Evolutionary conservation across 1,140 invertebrate species (phyloP), one percentile per base, ranked within the genome.

Genomic region (Euwallacea fornicatus): DNA sequence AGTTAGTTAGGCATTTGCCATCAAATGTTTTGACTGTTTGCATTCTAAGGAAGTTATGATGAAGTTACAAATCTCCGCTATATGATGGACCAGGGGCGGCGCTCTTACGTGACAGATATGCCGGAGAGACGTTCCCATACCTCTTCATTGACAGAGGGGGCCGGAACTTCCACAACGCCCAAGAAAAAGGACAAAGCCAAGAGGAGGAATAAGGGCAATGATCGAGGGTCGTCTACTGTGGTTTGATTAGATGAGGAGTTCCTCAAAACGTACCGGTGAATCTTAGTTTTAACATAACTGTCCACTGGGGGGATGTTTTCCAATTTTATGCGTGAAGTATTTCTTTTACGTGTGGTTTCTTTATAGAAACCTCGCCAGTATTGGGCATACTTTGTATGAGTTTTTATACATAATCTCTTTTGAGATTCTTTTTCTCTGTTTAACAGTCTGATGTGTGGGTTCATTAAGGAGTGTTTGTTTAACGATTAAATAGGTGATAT

Each of bases 151-250:
- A 73, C 72, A 43, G 77, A 78, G 69, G 77, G 76, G 9, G 69
- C 73, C 42, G 74, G 72, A 33, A 69, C 70, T 15, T 77, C 74
- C 0, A 74, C 70, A 46, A 68, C 77, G 8, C 66, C 73, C 16
- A 80, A 76, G 58, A 79, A 76, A 65, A 72, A 69, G 10, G 77
- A 77, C 46, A 78, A 79, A 54, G 69, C 73, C 6, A 78, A 78
- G 66, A 78, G 75, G 21, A 80, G 77, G 66, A 76, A 61, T 43
- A 76, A 66, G 42, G 75, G 76, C 61, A 71, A 74, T 55, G 78
- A 79, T 16, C 66, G 77, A 63, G 53, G 74, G 8, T 78, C 77
- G n/a, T 76, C 76, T 58, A 9, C 43, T 69, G 66, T 58, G 42
- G 0, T 58, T 67, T n/a, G 65, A 67, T 67, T 67, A 67, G 42